Conservation (phyloP, 1,140 invertebrate genomes). For the Trichonephila clavipes region DNA sequence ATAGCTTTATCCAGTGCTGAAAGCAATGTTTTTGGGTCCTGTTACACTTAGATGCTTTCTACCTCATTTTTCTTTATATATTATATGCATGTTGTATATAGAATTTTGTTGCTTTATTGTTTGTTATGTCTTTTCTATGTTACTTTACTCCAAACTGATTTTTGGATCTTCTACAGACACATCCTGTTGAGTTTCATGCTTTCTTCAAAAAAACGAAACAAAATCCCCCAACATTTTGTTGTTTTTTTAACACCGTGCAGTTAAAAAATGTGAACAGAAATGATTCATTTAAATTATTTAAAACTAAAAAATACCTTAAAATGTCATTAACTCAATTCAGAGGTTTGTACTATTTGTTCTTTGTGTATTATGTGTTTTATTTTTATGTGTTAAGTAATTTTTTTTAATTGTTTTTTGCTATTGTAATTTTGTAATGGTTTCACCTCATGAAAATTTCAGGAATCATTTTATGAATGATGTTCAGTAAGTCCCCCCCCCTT, state of each 20-base stretch:
- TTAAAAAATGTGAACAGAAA: too few species aligned
- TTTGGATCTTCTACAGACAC: constrained; percentile 14
- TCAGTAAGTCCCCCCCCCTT: neutral
- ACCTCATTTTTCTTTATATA: constrained; percentile 74
- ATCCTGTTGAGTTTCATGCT: constrained; percentile 23
- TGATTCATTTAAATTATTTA: neutral
- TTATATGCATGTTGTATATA: constrained; percentile 72
- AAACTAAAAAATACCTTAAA: neutral
- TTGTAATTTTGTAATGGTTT: neutral
- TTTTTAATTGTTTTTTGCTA: neutral
- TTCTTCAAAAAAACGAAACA: constrained; percentile 20
- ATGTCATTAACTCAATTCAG: neutral
- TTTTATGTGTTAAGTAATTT: neutral
- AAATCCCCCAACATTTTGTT: neutral
- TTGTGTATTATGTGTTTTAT: neutral
- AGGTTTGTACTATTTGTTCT: neutral
- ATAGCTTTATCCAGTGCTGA: constrained; percentile 65
- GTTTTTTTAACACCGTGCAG: neutral
- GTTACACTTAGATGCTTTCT: constrained; percentile 75
- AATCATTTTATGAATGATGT: neutral
- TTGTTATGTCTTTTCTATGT: constrained; percentile 45
- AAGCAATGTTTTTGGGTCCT: constrained; percentile 71
- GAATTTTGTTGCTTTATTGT: constrained; percentile 70
- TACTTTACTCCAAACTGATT: constrained; percentile 2
- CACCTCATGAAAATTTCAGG: neutral